These are phyloP conservation scores for Hemicordylus capensis DNA, from an alignment of 2,113 vertebrate genomes.

Conservation along the genomic window DNA sequence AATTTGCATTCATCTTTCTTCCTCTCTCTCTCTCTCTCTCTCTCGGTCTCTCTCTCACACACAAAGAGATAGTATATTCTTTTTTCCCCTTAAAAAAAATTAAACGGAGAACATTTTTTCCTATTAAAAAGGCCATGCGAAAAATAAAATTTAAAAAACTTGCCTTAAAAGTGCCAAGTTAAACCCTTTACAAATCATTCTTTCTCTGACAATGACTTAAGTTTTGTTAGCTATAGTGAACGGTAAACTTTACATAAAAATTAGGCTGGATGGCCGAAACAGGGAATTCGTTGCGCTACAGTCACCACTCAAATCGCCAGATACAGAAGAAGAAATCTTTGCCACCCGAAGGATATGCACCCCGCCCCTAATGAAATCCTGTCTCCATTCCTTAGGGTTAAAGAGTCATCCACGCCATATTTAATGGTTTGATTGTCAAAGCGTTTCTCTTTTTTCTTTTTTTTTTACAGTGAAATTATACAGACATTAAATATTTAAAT, in stretches of 20 bases:
- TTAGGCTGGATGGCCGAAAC: neutral
- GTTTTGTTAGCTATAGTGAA: conserved; percentile 23
- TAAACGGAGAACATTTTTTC: conserved; percentile 36
- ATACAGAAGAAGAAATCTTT: neutral
- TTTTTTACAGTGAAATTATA: conserved; percentile 77
- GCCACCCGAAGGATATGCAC: too few relatives aligned
- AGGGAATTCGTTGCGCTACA: conserved; percentile 38
- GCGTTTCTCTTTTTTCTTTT: conserved; percentile 71
- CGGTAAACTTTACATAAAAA: conserved; percentile 29
- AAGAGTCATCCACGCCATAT: conserved; percentile 53
- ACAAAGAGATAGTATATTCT: conserved; percentile 78
- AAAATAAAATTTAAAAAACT: neutral
- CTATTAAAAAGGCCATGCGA: conserved; percentile 56
- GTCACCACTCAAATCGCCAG: conserved; percentile 3
- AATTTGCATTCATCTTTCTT: conserved; percentile 54
- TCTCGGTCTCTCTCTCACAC: conserved; percentile 80
- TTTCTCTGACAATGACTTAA: neutral
- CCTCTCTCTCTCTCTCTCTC: neutral
- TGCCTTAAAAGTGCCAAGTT: conserved; percentile 84
- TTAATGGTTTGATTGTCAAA: conserved; percentile 87
- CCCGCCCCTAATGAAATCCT: neutral
- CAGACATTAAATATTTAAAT: conserved; percentile 41
- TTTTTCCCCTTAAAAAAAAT: conserved; percentile 72
- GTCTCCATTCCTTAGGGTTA: neutral
- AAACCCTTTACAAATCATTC: conserved; percentile 26